Evolutionary conservation across 1,140 invertebrate genomes (phyloP).

Genomic region (Varroa destructor): DNA sequence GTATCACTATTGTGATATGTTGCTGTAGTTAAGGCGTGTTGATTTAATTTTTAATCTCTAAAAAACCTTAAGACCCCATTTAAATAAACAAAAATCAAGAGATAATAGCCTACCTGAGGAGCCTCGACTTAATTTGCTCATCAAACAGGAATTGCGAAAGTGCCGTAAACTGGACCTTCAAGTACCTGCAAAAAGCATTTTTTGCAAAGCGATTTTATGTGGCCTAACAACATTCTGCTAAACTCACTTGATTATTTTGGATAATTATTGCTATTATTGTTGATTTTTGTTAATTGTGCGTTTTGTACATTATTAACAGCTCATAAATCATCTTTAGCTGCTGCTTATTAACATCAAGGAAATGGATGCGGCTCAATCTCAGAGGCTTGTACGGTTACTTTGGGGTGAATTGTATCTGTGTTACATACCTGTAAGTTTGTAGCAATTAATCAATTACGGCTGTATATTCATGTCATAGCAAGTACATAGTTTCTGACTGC

Average conservation of each 20-base stretch:
- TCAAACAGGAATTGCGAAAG: slow-evolving; percentile 97
- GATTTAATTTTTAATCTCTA: background rate
- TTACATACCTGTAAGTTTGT: too few relatives aligned
- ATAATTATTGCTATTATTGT: too few relatives aligned
- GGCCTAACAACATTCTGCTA: too few relatives aligned
- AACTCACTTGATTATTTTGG: too few relatives aligned
- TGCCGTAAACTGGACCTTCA: slow-evolving; percentile 79
- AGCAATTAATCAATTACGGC: too few relatives aligned
- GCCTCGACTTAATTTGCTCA: slow-evolving; percentile 89
- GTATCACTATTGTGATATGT: slow-evolving; percentile 2
- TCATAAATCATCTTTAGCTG: background rate
- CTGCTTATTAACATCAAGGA: background rate
- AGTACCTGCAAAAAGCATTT: slow-evolving; percentile 95
- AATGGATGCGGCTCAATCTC: background rate
- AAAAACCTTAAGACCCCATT: background rate
- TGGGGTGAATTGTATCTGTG: too few relatives aligned
- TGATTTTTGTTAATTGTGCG: too few relatives aligned
- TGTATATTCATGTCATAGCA: too few relatives aligned
- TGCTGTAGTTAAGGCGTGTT: background rate
- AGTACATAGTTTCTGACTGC: too few relatives aligned
- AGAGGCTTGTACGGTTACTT: background rate
- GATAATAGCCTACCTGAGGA: slow-evolving; percentile 51
- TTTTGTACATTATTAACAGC: too few relatives aligned
- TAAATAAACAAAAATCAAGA: background rate
- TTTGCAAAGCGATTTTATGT: slow-evolving; percentile 40